phyloP scores from a whole-genome alignment of 1,140 invertebrate genomes.

The Zaprionus davidi region DNA sequence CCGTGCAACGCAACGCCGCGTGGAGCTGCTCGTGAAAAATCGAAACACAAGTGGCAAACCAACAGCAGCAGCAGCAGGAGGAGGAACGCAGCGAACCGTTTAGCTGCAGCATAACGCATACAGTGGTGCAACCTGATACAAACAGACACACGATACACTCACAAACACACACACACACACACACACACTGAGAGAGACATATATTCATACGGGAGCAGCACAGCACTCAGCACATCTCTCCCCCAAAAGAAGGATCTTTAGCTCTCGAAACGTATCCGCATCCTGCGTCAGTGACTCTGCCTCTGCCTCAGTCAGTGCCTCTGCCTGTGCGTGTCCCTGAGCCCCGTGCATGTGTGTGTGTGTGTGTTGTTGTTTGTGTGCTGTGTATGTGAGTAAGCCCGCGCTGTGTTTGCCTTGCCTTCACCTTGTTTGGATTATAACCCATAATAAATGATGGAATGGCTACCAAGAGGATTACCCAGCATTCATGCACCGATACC shows the following conservation, averaged over 20 bases:
- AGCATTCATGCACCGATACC: constrained; percentile 84
- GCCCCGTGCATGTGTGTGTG: constrained; percentile 32
- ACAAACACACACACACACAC: constrained; percentile 29
- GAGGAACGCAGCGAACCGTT: constrained; percentile 20
- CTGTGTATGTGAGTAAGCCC: constrained; percentile 35
- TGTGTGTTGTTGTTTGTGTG: constrained; percentile 23
- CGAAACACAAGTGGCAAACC: constrained; percentile 65
- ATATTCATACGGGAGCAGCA: constrained; percentile 26
- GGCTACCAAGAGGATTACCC: constrained; percentile 84
- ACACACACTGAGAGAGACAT: constrained; percentile 6
- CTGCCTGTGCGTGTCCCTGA: constrained; percentile 23
- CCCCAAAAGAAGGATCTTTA: constrained; percentile 6
- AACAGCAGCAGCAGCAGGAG: constrained; percentile 48
- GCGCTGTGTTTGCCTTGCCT: constrained; percentile 44
- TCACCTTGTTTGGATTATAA: constrained; percentile 76
- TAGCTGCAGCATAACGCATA: constrained; percentile 54
- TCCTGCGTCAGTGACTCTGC: constrained; percentile 8
- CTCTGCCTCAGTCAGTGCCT: constrained; percentile 20
- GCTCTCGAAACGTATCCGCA: constrained; percentile 11
- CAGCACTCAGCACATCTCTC: not conserved
- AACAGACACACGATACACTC: constrained; percentile 41
- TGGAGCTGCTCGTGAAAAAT: constrained; percentile 53
- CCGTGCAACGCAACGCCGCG: constrained; percentile 23
- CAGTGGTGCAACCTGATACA: constrained; percentile 64
- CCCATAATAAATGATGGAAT: constrained; percentile 84